Evolutionary conservation across 2,113 vertebrate species (phyloP).

Genomic region (Naja naja): DNA sequence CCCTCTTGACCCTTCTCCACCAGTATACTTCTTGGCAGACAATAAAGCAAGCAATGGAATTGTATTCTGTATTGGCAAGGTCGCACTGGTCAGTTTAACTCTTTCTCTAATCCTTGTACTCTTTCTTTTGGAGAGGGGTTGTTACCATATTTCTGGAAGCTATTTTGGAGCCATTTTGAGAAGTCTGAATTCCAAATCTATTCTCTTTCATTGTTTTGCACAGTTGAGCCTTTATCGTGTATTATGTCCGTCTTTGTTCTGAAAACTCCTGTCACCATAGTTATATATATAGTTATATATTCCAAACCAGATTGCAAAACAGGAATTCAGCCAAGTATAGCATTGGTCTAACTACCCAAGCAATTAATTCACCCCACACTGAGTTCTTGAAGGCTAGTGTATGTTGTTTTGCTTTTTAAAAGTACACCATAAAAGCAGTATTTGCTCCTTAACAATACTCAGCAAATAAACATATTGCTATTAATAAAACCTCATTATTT

Average conservation of each 20-base stretch:
- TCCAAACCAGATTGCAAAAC: conserved; percentile 58
- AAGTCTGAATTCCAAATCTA: conserved; percentile 61
- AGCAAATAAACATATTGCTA: background rate
- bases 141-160: conserved; percentile 62
- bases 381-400: background rate
- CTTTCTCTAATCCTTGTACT: background rate
- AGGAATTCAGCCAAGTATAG: conserved; percentile 52
- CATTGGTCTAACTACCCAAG: conserved; percentile 38
- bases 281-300: conserved; percentile 34
- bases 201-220: conserved; percentile 68
- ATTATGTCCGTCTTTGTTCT: conserved; percentile 69
- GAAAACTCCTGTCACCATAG: conserved; percentile 57
- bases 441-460: background rate
- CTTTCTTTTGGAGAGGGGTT: conserved; percentile 67
- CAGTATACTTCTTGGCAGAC: conserved; percentile 76
- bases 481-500: background rate
- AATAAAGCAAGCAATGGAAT: conserved; percentile 72
- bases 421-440: background rate
- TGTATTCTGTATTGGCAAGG: conserved; percentile 64
- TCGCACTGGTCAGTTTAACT: background rate
- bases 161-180: conserved; percentile 70
- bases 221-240: conserved; percentile 71
- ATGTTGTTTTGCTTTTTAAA: background rate
- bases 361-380: conserved; percentile 34
- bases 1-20: conserved; percentile 55